Conservation (phyloP, 2,797 vertebrate species). For the Melanotaenia nigrans region DNA sequence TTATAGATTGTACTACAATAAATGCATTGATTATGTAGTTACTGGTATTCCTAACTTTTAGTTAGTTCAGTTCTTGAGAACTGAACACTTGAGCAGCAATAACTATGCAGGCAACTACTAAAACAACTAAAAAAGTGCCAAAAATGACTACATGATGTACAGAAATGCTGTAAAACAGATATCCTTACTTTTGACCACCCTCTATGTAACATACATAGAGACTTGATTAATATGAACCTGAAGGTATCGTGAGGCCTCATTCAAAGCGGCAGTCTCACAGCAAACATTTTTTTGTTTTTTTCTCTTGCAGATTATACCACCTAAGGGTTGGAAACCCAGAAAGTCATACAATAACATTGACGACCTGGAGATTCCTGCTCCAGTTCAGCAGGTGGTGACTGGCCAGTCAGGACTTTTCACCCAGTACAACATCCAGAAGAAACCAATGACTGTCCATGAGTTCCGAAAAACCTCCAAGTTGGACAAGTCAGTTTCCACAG, state of each 20-base stretch:
- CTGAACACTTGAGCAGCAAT: neutral
- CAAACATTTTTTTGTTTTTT: neutral
- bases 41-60: neutral
- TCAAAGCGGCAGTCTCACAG: neutral
- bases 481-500: slow-evolving; percentile 87
- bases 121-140: neutral
- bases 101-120: neutral
- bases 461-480: slow-evolving; percentile 93
- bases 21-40: neutral
- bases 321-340: slow-evolving; percentile 94
- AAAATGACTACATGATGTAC: no score
- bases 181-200: no score
- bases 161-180: no score
- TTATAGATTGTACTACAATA: neutral
- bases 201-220: no score
- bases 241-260: neutral
- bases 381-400: slow-evolving; percentile 97
- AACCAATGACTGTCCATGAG: slow-evolving; percentile 94
- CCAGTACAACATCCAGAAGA: slow-evolving; percentile 99
- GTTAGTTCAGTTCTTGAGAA: neutral
- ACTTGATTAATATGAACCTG: no score
- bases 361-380: slow-evolving; percentile 93
- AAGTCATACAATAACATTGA: slow-evolving; percentile 92
- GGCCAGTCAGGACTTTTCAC: slow-evolving; percentile 98
- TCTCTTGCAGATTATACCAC: slow-evolving; percentile 88